A percentile compares a stretch with the other conserved stretches of the same genome.
phyloP scores from a whole-genome alignment of 2,888 invertebrate species.

The Scaptomyza flava region DNA sequence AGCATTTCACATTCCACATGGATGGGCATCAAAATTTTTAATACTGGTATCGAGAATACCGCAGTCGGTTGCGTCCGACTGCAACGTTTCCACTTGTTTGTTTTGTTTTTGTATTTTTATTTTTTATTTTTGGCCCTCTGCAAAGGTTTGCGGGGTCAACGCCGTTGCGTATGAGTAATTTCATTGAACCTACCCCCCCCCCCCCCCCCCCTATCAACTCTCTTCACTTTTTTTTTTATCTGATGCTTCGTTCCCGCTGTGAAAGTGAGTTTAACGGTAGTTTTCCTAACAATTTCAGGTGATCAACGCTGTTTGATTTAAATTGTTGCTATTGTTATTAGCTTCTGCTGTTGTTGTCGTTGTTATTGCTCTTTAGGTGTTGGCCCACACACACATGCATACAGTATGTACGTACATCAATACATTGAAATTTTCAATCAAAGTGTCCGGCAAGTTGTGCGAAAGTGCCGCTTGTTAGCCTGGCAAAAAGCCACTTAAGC shows the following conservation, averaged over 20 bases:
- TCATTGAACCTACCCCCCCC: not conserved
- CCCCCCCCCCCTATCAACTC: too few relatives aligned
- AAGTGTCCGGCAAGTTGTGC: conserved; percentile 34
- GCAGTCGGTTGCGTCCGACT: too few relatives aligned
- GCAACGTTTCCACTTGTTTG: too few relatives aligned
- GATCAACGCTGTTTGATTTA: conserved; percentile 73
- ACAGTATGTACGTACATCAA: conserved; percentile 2
- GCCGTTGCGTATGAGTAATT: conserved; percentile 74
- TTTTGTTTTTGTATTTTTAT: not conserved
- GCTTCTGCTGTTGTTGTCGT: conserved; percentile 27
- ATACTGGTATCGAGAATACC: too few relatives aligned
- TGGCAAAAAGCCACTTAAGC: conserved; percentile 64
- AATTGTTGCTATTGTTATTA: conserved; percentile 66
- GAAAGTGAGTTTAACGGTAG: conserved; percentile 82
- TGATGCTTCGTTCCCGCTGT: conserved; percentile 56
- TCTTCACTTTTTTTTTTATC: too few relatives aligned
- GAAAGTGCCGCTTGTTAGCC: conserved; percentile 61
- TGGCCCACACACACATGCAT: conserved; percentile 47
- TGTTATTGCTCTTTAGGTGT: conserved; percentile 45
- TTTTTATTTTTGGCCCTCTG: conserved; percentile 1
- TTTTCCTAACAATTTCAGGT: conserved; percentile 68
- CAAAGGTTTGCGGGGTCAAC: conserved; percentile 55
- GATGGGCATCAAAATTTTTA: too few relatives aligned
- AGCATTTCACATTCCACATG: too few relatives aligned
- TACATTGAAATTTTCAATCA: conserved; percentile 56